phyloP scores from a whole-genome alignment of 2,797 vertebrate species.

The Spondyliosoma cantharus region DNA sequence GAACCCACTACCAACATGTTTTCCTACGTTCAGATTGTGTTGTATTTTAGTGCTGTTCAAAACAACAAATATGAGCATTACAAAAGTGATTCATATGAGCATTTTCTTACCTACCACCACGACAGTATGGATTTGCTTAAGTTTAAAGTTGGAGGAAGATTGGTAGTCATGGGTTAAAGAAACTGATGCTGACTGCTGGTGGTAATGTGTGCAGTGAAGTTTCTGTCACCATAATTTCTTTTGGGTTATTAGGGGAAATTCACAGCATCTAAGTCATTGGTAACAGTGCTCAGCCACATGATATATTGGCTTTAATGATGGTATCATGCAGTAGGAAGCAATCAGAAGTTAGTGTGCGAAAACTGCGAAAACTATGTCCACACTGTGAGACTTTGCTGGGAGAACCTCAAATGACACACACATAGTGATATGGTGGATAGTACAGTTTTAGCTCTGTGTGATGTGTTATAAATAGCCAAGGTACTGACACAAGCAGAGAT shows the following conservation, averaged over 20 bases:
- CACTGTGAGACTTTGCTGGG: background rate
- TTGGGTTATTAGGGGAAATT: conserved; percentile 13
- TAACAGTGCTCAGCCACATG: conserved; percentile 13
- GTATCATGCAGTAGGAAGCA: background rate
- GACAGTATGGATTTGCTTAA: background rate
- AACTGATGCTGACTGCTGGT: background rate
- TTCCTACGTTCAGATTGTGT: background rate
- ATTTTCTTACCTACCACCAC: background rate
- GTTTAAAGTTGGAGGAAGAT: background rate
- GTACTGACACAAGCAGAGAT: conserved; percentile 48
- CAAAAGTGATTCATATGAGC: no score
- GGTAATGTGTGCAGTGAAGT: background rate
- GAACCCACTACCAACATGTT: background rate
- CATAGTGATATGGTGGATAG: background rate
- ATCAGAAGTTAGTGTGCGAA: background rate
- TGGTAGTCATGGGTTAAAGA: background rate
- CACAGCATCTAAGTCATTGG: background rate
- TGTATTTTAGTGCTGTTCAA: background rate
- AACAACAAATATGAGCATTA: no score
- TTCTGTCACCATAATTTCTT: background rate
- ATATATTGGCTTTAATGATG: conserved; percentile 17
- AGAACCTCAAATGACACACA: background rate
- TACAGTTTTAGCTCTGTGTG: conserved; percentile 21
- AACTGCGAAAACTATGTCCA: background rate
- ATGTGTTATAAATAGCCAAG: conserved; percentile 63